Evolutionary conservation across 1,140 invertebrate genomes (phyloP).

Genomic region (Thalassaphorura encarpata): DNA sequence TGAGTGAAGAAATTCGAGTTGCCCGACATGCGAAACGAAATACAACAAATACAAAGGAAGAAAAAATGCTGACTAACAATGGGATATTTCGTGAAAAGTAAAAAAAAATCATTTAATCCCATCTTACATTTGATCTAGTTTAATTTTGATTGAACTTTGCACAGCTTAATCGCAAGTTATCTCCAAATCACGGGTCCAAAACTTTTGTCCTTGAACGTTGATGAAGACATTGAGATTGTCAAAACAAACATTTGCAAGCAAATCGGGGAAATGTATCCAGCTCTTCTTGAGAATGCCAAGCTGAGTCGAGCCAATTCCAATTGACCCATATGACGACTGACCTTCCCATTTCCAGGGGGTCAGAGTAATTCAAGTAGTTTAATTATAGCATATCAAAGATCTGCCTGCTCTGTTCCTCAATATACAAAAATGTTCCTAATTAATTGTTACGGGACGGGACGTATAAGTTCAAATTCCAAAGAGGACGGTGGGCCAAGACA

Average conservation of each 20-base stretch:
- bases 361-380: too few species aligned
- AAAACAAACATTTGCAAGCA: conserved; percentile 10
- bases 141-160: conserved; percentile 9
- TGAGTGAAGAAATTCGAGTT: conserved; percentile 33
- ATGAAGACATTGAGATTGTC: conserved; percentile 29
- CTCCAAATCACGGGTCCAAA: conserved; percentile 16
- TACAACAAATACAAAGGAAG: conserved; percentile 32
- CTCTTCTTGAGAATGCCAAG: conserved; percentile 2
- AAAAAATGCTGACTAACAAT: conserved; percentile 25
- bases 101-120: background rate
- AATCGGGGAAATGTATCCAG: conserved; percentile 8
- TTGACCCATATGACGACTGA: too few species aligned
- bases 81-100: conserved; percentile 25
- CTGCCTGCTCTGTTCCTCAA: too few species aligned
- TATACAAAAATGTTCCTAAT: too few species aligned
- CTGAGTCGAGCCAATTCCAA: too few species aligned
- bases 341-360: too few species aligned
- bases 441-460: too few species aligned
- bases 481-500: too few species aligned
- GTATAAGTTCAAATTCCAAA: too few species aligned
- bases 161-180: conserved; percentile 24
- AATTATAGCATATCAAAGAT: too few species aligned
- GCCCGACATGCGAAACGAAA: conserved; percentile 31
- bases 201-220: conserved; percentile 16
- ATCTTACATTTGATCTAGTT: background rate